Base-by-base conservation (phyloP, 2,113 vertebrate species). In the Ptilorrhoa leucosticta region DNA sequence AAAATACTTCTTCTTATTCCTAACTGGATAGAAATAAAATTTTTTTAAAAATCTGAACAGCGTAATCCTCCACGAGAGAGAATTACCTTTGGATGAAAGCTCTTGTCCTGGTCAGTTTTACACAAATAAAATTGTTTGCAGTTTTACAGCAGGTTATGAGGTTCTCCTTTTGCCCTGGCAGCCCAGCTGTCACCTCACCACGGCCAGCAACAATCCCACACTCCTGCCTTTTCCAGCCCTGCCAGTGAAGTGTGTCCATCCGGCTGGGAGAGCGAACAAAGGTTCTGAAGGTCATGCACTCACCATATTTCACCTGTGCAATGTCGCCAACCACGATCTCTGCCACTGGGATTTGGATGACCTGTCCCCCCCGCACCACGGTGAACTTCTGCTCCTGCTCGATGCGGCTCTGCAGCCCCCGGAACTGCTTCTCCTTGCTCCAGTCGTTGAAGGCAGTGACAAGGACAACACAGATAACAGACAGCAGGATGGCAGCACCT, bases 341-440 rank as follows among this genome's bases (percentile, higher is more conserved):
- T 1, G 99, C 98, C 96, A 99, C 99, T 0, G 99, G 99, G 84
- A 99, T 99, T 71, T 99, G 99, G 95, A 99, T 99, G 92, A 99
- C 99, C 96, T 99, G 99, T 37, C 98, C 97, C 1, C 98, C 99
- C 2, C 99, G 98, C 51, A 99, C 98, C 89, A 99, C 99, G 27
- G 99, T 99, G 89, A 99, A 99, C 91, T 99, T 99, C 98, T 99
- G 99, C 93, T 99, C 99, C 98, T 99, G 99, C 96, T 99, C 99
- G n/a, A 99, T 99, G 91, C 99, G 99, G 94, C 98, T 99, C 97
- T 99, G 99, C 58, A 99, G 98, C 44, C 99, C 99, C 35, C 99
- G 98, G 88, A 99, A 99, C 97, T 99, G 99, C 88, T 99, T 99
- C 97, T 99, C 99, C 93, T 99, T 99, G 96, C 99, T 99, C 99